phyloP scores from a whole-genome alignment of 2,113 vertebrate genomes.

The Pteropus alecto region DNA sequence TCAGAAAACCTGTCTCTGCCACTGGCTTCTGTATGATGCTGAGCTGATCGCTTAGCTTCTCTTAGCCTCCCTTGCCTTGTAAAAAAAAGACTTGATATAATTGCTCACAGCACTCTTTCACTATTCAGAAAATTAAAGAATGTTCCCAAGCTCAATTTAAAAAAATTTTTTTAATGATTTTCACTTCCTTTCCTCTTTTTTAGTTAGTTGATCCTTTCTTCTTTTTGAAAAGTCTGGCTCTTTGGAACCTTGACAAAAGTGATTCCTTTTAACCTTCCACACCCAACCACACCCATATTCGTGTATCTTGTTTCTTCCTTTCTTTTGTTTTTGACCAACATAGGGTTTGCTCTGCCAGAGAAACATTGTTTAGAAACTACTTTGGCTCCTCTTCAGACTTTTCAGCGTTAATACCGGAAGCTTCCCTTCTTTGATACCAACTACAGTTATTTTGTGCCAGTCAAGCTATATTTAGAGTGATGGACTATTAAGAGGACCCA shows the following conservation, averaged over 20 bases:
- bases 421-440: not conserved
- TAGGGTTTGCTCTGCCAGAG: not conserved
- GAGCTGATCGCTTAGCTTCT: not conserved
- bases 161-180: not conserved
- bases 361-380: not conserved
- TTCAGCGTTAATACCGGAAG: not conserved
- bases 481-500: not conserved
- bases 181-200: not conserved
- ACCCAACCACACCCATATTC: not conserved
- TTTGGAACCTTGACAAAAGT: slow-evolving; percentile 5
- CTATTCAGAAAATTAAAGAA: not conserved
- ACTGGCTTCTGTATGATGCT: not conserved
- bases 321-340: not conserved
- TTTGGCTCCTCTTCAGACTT: not conserved
- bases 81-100: not conserved
- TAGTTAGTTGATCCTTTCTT: not conserved
- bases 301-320: not conserved
- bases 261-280: not conserved
- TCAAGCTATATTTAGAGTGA: not conserved
- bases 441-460: not conserved
- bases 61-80: not conserved
- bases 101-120: not conserved
- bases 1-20: not conserved
- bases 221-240: not conserved
- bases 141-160: not conserved